These are phyloP conservation scores for Tenodera sinensis DNA, from an alignment of 2,888 invertebrate genomes.

Conservation along the genomic window DNA sequence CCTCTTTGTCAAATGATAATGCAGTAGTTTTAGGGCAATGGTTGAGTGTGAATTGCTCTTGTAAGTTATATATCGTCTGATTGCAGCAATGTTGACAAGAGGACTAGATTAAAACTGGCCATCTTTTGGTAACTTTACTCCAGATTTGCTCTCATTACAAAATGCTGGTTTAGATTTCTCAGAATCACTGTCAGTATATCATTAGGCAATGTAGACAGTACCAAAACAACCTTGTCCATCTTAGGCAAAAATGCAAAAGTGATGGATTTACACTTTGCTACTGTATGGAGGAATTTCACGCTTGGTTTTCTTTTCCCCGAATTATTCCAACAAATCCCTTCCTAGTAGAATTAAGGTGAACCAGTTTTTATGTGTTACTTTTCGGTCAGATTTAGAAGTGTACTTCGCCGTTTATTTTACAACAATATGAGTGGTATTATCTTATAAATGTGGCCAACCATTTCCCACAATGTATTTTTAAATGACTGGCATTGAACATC, in stretches of 20 bases:
- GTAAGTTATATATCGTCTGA: not conserved
- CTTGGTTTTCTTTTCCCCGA: too few relatives aligned
- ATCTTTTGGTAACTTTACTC: not conserved
- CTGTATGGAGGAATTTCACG: not conserved
- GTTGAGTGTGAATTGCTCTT: too few relatives aligned
- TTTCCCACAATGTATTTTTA: conserved; percentile 13
- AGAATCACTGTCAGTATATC: not conserved
- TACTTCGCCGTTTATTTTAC: conserved; percentile 31
- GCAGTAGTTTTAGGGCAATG: too few relatives aligned
- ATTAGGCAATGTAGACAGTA: conserved; percentile 7
- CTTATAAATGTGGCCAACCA: conserved; percentile 31
- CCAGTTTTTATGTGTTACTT: conserved; percentile 31
- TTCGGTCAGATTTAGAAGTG: conserved; percentile 29
- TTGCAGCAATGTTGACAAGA: not conserved
- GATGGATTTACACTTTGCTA: not conserved
- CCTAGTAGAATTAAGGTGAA: conserved; percentile 28
- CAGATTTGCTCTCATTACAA: not conserved
- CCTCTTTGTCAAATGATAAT: not conserved
- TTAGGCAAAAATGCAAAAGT: too few relatives aligned
- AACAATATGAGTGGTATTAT: conserved; percentile 32
- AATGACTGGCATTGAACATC: too few relatives aligned
- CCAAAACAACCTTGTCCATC: conserved; percentile 13
- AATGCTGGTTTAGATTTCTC: not conserved
- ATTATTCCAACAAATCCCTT: conserved; percentile 13
- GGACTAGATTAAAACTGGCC: conserved; percentile 19